phyloP scores from a whole-genome alignment of 2,113 vertebrate species.

The Etheostoma cragini region DNA sequence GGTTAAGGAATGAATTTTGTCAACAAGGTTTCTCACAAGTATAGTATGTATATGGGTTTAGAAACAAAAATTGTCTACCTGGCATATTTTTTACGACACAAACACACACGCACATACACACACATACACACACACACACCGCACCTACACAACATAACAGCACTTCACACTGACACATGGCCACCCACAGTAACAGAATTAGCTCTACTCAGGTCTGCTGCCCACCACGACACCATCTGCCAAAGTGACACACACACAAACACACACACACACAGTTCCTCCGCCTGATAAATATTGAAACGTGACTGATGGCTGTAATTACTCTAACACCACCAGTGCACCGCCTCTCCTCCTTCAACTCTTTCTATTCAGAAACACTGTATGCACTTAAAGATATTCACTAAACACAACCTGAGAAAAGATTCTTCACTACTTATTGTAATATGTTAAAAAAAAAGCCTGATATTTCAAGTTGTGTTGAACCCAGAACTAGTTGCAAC shows the following conservation, averaged over 20 bases:
- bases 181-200: constrained; percentile 74
- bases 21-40: neutral
- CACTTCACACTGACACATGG: constrained; percentile 65
- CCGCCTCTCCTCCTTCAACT: constrained; percentile 31
- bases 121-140: constrained; percentile 8
- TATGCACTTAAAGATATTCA: constrained; percentile 54
- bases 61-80: constrained; percentile 5
- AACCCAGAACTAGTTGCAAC: neutral
- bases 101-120: neutral
- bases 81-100: constrained; percentile 26
- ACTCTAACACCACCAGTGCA: constrained; percentile 12
- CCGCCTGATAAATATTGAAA: constrained; percentile 15
- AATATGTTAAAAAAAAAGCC: neutral
- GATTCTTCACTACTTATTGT: neutral
- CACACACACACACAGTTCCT: constrained; percentile 19
- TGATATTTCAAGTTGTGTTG: neutral
- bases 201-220: constrained; percentile 66
- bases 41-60: neutral
- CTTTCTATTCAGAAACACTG: constrained; percentile 38
- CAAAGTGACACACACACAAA: constrained; percentile 32
- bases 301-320: constrained; percentile 58
- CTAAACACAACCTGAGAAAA: constrained; percentile 17
- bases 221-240: constrained; percentile 54
- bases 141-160: constrained; percentile 45
- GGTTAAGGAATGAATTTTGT: neutral